Evolutionary conservation across 2,113 vertebrate genomes (phyloP), one percentile per base, ranked within the genome.

Genomic region (Eretmochelys imbricata): DNA sequence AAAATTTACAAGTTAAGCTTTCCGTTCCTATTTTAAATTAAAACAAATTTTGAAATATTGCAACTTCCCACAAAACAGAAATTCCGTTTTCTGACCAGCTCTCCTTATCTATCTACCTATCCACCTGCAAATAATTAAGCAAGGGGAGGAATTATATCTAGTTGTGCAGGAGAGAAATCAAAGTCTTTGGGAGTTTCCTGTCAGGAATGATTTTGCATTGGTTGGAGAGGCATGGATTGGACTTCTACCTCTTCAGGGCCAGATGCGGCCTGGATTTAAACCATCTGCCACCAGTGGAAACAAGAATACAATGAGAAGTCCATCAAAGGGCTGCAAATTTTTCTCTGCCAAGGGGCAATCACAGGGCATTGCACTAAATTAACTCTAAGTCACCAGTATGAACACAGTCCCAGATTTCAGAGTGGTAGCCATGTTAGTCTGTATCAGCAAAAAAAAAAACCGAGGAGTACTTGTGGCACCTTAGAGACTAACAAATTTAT

Each of bases 271-370:
- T 22, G 5, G 27, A 80, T n/a, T 1, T 22, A 2, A 25, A 14
- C 6, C 35, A 22, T 6, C 31, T 24, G 5, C 31, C 46, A 24
- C 27, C 65, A 65, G 10, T 51, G 51, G 46, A 5, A 49, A n/a
- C 24, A 76, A 24, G 29, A 27, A 1, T 12, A 20, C 20, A 12
- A 20, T 4, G 9, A 84, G 38, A 24, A 62, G 17, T 5, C 22
- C 6, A 29, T 13, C 0, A 14, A 72, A 53, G 1, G 1, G 35
- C 35, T 25, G 13, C 6, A 29, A 35, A 19, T 16, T 10, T 54
- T 53, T 20, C 19, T 54, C 53, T 17, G 24, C 5, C 49, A 49
- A 49, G 49, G 49, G 49, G 49, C 49, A 49, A 49, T 49, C 49
- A 49, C 10, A 49, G 49, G 11, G 49, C 49, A 49, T 49, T 75